Percentiles rank a stretch among this genome's conserved stretches.
Conservation (phyloP, 2,113 vertebrate genomes). For the Dunckerocampus dactyliophorus region DNA sequence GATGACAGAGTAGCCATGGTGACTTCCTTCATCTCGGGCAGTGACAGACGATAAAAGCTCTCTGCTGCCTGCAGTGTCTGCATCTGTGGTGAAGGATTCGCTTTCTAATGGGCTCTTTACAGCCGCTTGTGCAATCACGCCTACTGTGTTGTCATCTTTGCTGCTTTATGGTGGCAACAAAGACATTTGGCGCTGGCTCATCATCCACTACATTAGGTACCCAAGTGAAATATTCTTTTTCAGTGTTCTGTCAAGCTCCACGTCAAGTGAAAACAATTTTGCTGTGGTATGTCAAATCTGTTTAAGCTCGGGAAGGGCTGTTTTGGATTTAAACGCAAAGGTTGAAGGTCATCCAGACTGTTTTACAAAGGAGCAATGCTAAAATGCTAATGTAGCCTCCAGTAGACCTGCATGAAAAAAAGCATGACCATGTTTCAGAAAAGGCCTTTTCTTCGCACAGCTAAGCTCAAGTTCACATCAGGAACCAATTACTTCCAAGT, state of each 20-base stretch:
- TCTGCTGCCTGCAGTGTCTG: background rate
- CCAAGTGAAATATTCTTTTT: no score
- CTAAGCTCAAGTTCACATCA: constrained; percentile 71
- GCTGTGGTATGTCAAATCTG: no score
- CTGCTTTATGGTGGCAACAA: background rate
- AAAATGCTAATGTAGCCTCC: constrained; percentile 44
- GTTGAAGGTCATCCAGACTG: constrained; percentile 17
- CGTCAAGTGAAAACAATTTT: no score
- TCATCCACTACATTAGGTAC: background rate
- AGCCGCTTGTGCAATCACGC: constrained; percentile 9
- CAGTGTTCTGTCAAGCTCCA: no score
- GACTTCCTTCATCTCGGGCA: constrained; percentile 24
- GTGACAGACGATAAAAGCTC: constrained; percentile 25
- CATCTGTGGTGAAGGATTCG: constrained; percentile 21
- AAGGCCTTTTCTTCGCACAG: constrained; percentile 67
- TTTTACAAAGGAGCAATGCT: constrained; percentile 36
- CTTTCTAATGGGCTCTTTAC: constrained; percentile 35
- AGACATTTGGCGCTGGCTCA: background rate
- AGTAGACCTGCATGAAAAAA: constrained; percentile 60
- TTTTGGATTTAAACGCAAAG: no score
- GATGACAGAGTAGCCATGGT: constrained; percentile 33
- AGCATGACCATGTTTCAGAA: constrained; percentile 66
- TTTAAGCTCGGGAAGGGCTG: no score
- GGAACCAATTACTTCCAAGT: constrained; percentile 72
- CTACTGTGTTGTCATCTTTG: constrained; percentile 10